Base-by-base conservation (phyloP, 2,113 vertebrate species). In the Pollimyrus isidori region DNA sequence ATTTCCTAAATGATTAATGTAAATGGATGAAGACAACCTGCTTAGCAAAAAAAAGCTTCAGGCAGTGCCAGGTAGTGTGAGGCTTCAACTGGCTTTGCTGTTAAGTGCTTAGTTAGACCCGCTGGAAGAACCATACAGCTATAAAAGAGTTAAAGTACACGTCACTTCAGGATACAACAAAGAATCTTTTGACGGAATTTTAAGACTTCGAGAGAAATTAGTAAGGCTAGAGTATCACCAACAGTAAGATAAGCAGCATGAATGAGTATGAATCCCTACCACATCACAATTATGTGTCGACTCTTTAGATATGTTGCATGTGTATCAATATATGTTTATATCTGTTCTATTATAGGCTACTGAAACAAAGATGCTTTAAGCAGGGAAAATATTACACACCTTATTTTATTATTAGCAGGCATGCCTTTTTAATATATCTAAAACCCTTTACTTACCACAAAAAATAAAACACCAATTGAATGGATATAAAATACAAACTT, bases 1-100 rank as follows among this genome's bases (percentile, higher is more conserved):
- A 48, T 42, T 84, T 48, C 82, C 45, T 84, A 84, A 84, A 84
- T 84, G 82, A 48, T 84, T 84, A 84, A 84, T 23, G 82, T 10
- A 48, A 84, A 84, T 84, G 39, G 45, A 10, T 84, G 82, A 48
- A 80, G 73, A 80, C 35, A 80, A 42, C 30, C 73, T 80, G 30
- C 30, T 39, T 76, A 30, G 30, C 45, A 46, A 46, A 48, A 23
- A 84, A 48, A 84, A 84, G 42, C 82, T 84, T 10, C 82, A 48
- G 23, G 42, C 73, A 42, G 73, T 39, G n/a, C 35, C 73, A 42
- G 73, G 15, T 6, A 42, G 35, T 80, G 69, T 39, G 69, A 76
- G 26, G 69, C 26, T 17, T 76, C 15, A 39, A 39, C 26, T 2
- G 10, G 30, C 13, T 42, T 80, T 15, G 35, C 73, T 42, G 35